phyloP scores from a whole-genome alignment of 2,797 vertebrate species.

The Chrosomus eos region DNA sequence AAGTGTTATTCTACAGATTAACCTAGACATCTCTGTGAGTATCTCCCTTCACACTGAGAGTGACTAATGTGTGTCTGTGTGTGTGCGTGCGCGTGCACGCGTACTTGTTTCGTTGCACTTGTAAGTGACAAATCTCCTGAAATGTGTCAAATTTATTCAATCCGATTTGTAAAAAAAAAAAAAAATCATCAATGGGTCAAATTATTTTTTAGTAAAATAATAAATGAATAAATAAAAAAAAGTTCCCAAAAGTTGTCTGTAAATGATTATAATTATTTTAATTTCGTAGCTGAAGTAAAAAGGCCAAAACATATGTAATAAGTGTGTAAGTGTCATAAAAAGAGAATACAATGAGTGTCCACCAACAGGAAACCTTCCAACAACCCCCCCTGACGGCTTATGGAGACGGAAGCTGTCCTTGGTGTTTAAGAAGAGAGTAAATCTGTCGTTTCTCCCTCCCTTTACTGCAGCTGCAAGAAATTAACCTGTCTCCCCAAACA shows the following conservation, averaged over 20 bases:
- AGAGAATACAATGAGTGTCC: conserved; percentile 48
- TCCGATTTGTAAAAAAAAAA: neutral
- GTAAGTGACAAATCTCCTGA: neutral
- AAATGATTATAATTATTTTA: neutral
- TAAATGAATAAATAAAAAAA: too few relatives aligned
- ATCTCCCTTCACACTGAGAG: conserved; percentile 49
- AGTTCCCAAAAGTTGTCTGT: neutral
- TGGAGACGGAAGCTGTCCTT: conserved; percentile 72
- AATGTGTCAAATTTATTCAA: neutral
- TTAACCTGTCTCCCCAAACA: conserved; percentile 73
- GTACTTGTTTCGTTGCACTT: neutral
- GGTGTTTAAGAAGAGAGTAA: conserved; percentile 79
- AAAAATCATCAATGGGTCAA: neutral
- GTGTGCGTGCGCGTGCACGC: neutral
- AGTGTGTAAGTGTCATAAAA: conserved; percentile 37
- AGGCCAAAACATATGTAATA: conserved; percentile 18
- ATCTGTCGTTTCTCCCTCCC: conserved; percentile 76
- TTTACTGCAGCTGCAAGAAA: conserved; percentile 79
- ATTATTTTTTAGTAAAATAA: neutral
- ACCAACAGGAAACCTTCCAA: conserved; percentile 71
- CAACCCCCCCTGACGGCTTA: conserved; percentile 75
- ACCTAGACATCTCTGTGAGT: conserved; percentile 62
- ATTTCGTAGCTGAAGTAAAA: neutral
- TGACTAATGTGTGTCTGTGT: conserved; percentile 35
- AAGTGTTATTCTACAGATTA: conserved; percentile 30